phyloP scores from a whole-genome alignment of 1,140 invertebrate genomes.

The Solenopsis fugax region DNA sequence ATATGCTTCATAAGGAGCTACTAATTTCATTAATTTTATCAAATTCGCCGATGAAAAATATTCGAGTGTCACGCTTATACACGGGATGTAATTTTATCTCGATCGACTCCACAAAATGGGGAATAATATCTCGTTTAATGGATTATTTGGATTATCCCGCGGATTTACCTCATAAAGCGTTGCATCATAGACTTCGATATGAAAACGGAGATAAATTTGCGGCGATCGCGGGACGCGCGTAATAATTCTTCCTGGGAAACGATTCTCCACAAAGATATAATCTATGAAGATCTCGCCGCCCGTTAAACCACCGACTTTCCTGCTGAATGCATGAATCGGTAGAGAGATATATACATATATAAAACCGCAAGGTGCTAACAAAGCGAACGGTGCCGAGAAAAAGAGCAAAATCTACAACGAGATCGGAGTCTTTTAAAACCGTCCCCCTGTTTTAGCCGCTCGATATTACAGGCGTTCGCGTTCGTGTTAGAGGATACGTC shows the following conservation, averaged over 20 bases:
- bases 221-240: not conserved
- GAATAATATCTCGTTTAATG: constrained; percentile 31
- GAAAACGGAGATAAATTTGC: constrained; percentile 33
- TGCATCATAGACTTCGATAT: constrained; percentile 22
- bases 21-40: not conserved
- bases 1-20: not conserved
- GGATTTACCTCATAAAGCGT: constrained; percentile 8
- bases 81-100: constrained; percentile 24
- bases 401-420: not conserved
- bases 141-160: constrained; percentile 8
- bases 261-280: constrained; percentile 9
- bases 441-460: not conserved
- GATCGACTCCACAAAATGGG: constrained; percentile 1
- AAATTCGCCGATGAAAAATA: not conserved
- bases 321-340: constrained; percentile 24
- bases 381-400: constrained; percentile 7
- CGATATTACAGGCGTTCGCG: constrained; percentile 17
- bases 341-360: not conserved
- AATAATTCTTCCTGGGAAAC: constrained; percentile 48
- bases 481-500: not conserved
- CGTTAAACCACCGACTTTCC: constrained; percentile 29
- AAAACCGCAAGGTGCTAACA: constrained; percentile 30
- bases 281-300: not conserved
- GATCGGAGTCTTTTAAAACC: constrained; percentile 20
- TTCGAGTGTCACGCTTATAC: not conserved